Evolutionary conservation across 2,888 invertebrate genomes (phyloP).

Genomic region (Acanthopleura granulata): DNA sequence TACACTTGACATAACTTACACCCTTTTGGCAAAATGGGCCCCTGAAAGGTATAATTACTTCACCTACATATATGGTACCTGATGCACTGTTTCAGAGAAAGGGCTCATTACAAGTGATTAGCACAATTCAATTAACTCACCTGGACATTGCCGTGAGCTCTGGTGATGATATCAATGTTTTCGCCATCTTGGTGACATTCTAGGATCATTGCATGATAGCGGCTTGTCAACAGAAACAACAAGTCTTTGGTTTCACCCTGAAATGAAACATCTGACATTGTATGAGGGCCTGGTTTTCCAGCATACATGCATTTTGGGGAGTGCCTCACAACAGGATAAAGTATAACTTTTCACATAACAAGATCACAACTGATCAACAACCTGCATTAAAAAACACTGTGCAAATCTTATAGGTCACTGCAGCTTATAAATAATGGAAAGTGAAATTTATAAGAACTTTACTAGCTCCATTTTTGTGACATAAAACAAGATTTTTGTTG

Average conservation of each 20-base stretch:
- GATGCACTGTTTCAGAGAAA: background rate
- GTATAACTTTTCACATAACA: too few species aligned
- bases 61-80: background rate
- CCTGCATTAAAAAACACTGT: too few species aligned
- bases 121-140: constrained; percentile 45
- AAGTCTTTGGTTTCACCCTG: constrained; percentile 93
- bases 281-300: background rate
- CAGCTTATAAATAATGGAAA: too few species aligned
- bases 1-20: background rate
- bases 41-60: background rate
- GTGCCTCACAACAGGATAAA: too few species aligned
- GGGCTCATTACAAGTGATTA: background rate
- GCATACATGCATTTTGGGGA: too few species aligned
- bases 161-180: constrained; percentile 90
- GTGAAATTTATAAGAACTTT: too few species aligned
- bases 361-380: too few species aligned
- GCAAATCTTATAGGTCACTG: too few species aligned
- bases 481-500: too few species aligned
- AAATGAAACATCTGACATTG: constrained; percentile 51
- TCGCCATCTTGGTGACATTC: constrained; percentile 83
- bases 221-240: constrained; percentile 91
- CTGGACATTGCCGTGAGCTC: constrained; percentile 95
- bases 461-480: too few species aligned
- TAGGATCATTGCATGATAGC: constrained; percentile 97
- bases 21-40: background rate